Base-by-base conservation (phyloP, 2,113 vertebrate genomes). In the Scatophagus argus region DNA sequence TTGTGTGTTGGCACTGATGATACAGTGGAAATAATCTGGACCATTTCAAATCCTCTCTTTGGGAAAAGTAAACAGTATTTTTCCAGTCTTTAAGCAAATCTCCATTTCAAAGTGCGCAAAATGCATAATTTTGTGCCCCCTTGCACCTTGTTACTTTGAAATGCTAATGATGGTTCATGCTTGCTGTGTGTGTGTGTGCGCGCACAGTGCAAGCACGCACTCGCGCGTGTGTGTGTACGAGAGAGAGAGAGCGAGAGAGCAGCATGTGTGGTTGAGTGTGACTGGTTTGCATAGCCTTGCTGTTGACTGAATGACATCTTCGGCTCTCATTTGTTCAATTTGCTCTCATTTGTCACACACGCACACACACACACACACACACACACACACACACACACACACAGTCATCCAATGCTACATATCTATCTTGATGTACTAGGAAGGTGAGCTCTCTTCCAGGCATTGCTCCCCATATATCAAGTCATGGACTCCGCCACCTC, bases 61-160 rank as follows among this genome's bases (percentile, higher is more conserved):
- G 71, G 77, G 74, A 76, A 85, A 87, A 74, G 75, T 80, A 91
- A 91, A 90, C 85, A 88, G 78, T 83, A 83, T 77, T 91, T 88
- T 84, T 87, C 64, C 64, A 72, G 79, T 91, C 77, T 89, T 91
- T 90, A 88, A 88, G 87, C 79, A 89, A 90, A 91, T 92, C 77
- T 82, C 58, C 66, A 76, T 90, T 91, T 89, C 83, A 91, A 93
- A 92, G 88, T 77, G 82, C 81, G 86, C 77, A 85, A 85, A 92
- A 91, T 83, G 88, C 83, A 90, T 87, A 92, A 89, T 89, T 81
- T 74, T 86, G 73, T 81, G 85, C 65, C 86, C 85, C 59, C 69
- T 81, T 85, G 76, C 87, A 89, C 85, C 74, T 90, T 73, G 79
- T 79, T 82, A 86, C 90, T 93, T 93, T 92, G 88, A 93, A 93